Evolutionary conservation across 2,888 invertebrate genomes (phyloP).

Genomic region (Drosophila anomalata): DNA sequence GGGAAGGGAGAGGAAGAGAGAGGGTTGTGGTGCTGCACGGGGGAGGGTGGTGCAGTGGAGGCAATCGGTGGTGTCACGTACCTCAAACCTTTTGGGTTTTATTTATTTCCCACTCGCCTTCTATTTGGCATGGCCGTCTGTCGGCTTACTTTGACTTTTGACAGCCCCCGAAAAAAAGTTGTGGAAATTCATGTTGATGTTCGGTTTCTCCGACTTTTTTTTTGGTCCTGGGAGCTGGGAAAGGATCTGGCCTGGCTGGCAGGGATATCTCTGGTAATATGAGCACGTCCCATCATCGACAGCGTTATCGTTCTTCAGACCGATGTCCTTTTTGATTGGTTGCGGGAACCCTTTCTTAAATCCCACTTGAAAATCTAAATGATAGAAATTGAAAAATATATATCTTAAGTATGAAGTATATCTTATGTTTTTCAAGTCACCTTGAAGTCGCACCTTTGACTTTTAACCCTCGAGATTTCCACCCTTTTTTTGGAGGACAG

Average conservation of each 20-base stretch:
- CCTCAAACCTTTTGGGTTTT: constrained; percentile 40
- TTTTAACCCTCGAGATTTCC: neutral
- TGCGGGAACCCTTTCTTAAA: neutral
- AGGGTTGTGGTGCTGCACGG: too few species aligned
- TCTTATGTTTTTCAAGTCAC: constrained; percentile 27
- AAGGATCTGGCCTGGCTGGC: constrained; percentile 11
- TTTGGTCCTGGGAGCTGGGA: neutral
- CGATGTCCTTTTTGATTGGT: constrained; percentile 36
- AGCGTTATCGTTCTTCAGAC: constrained; percentile 18
- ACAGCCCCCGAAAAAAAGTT: constrained; percentile 61
- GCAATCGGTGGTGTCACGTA: constrained; percentile 44
- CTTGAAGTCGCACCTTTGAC: constrained; percentile 23
- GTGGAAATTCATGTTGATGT: constrained; percentile 62
- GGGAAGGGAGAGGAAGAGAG: neutral
- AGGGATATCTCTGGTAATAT: constrained; percentile 38
- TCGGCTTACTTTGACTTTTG: constrained; percentile 76
- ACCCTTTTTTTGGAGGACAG: constrained; percentile 14
- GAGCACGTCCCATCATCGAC: constrained; percentile 61
- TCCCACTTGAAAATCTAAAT: neutral
- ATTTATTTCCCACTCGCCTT: constrained; percentile 36
- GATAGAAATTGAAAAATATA: neutral
- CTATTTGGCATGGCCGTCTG: constrained; percentile 45
- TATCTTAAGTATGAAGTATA: neutral
- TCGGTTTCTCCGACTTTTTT: constrained; percentile 11
- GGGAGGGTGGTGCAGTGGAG: constrained; percentile 16